phyloP scores from a whole-genome alignment of 2,888 invertebrate genomes.

The Drosophila atripex region DNA sequence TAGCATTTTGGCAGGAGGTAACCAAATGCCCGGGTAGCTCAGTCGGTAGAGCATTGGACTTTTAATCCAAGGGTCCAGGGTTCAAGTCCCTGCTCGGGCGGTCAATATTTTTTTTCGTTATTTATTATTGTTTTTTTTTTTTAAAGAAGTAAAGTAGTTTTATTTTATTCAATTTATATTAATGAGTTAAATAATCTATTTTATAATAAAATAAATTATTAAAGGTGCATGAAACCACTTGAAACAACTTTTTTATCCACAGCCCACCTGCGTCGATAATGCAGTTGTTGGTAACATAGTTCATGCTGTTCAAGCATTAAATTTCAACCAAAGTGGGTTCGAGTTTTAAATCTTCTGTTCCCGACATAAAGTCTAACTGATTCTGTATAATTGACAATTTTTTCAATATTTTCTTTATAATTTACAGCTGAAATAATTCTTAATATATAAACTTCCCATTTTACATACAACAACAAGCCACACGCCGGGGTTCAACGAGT shows the following conservation, averaged over 20 bases:
- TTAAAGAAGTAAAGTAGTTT: too few species aligned
- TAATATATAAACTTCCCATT: neutral
- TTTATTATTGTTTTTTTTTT: constrained; percentile 2
- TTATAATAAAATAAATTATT: too few species aligned
- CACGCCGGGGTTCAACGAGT: neutral
- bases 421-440: too few species aligned
- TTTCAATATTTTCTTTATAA: neutral
- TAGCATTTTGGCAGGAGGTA: accelerated
- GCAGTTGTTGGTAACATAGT: constrained; percentile 3
- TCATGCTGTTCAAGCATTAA: too few species aligned
- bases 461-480: neutral
- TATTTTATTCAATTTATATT: too few species aligned
- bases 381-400: neutral
- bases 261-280: neutral
- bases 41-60: constrained; percentile 85
- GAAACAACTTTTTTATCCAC: neutral
- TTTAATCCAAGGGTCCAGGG: constrained; percentile 85
- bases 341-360: too few species aligned
- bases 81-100: constrained; percentile 84
- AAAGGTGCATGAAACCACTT: too few species aligned
- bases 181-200: too few species aligned
- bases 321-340: too few species aligned
- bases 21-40: constrained; percentile 77
- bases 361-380: too few species aligned
- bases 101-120: constrained; percentile 2